phyloP scores from a whole-genome alignment of 2,888 invertebrate genomes.

The Lucinisca nassula region DNA sequence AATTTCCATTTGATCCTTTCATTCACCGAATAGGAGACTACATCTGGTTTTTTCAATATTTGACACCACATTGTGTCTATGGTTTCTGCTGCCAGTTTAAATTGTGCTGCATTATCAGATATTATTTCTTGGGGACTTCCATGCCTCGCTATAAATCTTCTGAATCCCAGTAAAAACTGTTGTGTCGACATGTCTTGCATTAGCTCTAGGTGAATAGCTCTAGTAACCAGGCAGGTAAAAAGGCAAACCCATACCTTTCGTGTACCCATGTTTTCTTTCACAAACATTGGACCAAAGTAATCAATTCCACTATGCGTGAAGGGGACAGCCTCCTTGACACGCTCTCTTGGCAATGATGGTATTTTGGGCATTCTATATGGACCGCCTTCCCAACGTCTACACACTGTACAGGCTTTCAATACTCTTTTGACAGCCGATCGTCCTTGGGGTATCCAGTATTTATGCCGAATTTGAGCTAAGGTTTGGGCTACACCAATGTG shows the following conservation, averaged over 20 bases:
- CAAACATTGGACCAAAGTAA: constrained; percentile 29
- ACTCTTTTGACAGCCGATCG: neutral
- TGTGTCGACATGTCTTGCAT: constrained; percentile 39
- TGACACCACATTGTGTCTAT: neutral
- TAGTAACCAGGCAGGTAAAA: constrained; percentile 24
- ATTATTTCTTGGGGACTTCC: neutral
- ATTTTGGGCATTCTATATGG: constrained; percentile 22
- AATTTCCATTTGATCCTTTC: neutral
- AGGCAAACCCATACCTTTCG: constrained; percentile 38
- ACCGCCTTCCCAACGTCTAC: neutral
- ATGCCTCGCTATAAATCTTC: constrained; percentile 14
- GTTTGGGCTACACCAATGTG: constrained; percentile 46
- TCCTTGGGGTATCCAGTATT: constrained; percentile 6
- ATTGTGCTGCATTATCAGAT: constrained; percentile 7
- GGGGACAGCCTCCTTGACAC: constrained; percentile 22
- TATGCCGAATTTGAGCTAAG: neutral
- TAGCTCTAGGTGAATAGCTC: constrained; percentile 37
- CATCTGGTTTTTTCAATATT: neutral
- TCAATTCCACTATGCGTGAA: constrained; percentile 27
- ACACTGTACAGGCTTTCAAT: neutral
- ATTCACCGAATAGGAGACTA: neutral
- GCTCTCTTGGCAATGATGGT: constrained; percentile 28
- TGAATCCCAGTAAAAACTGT: constrained; percentile 22
- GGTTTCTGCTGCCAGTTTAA: neutral
- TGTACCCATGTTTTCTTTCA: constrained; percentile 6